Conservation (phyloP, 2,888 invertebrate species). For the Lepidocyrtinus sp. region DNA sequence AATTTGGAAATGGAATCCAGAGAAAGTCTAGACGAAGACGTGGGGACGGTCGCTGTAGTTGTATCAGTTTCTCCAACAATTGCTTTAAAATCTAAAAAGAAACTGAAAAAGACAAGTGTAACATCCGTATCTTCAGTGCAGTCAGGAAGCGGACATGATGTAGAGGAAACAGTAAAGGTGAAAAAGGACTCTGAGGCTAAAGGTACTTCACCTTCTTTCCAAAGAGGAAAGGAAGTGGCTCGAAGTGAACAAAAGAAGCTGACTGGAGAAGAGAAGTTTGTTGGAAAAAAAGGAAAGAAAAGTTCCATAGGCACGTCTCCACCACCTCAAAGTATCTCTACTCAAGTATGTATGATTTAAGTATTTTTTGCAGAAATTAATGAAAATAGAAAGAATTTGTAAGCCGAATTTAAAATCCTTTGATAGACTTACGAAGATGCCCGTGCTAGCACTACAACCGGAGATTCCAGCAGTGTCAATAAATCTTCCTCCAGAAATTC, state of each 20-base stretch:
- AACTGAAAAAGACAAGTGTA: conserved; percentile 16
- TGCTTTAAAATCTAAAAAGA: conserved; percentile 8
- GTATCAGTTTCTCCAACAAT: not conserved
- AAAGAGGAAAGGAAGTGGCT: conserved; percentile 42
- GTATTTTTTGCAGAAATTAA: no score
- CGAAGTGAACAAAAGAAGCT: conserved; percentile 22
- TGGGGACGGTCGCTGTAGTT: not conserved
- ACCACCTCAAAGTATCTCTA: conserved; percentile 89
- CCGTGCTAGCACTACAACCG: not conserved
- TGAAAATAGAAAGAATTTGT: no score
- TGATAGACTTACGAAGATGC: conserved; percentile 69
- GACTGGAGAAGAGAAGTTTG: conserved; percentile 11
- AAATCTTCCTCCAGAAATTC: conserved; percentile 64
- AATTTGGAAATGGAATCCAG: not conserved
- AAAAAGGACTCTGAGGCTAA: conserved; percentile 29
- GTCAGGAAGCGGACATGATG: conserved; percentile 32
- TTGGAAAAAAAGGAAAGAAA: conserved; percentile 34
- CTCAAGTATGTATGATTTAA: no score
- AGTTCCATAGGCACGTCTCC: conserved; percentile 87
- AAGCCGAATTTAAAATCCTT: no score
- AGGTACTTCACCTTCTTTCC: conserved; percentile 40
- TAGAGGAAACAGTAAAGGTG: conserved; percentile 20
- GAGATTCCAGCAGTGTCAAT: no score
- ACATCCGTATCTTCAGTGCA: conserved; percentile 34
- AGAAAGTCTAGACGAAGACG: not conserved